A percentile compares a stretch with the other conserved stretches of the same genome.
These are phyloP conservation scores for Alaudala cheleensis DNA, from an alignment of 2,113 vertebrate species.

Conservation along the genomic window DNA sequence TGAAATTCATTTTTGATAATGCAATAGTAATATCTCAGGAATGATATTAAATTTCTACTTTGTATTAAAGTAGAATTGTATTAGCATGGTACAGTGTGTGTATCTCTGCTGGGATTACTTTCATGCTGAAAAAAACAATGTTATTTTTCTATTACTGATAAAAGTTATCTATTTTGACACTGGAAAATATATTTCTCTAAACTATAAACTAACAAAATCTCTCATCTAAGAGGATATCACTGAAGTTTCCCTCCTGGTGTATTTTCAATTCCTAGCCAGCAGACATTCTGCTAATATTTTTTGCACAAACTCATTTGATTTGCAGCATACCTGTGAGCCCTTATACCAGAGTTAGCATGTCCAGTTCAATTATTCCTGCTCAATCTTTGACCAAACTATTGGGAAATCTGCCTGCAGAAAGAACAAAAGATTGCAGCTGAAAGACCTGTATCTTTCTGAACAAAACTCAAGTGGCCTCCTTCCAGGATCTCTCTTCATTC, in stretches of 20 bases:
- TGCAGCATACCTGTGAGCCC: not conserved
- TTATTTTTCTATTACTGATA: constrained; percentile 56
- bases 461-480: not conserved
- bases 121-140: constrained; percentile 41
- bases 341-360: not conserved
- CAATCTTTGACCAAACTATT: not conserved
- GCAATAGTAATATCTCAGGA: constrained; percentile 27
- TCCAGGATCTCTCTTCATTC: not conserved
- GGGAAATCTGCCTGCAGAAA: not conserved
- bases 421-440: not conserved
- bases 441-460: not conserved
- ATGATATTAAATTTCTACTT: constrained; percentile 55
- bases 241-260: not conserved
- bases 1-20: constrained; percentile 55
- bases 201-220: constrained; percentile 28
- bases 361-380: constrained; percentile 7
- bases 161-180: constrained; percentile 54
- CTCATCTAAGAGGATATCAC: constrained; percentile 12
- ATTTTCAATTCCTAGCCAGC: not conserved
- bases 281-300: not conserved
- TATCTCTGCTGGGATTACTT: constrained; percentile 42
- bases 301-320: constrained; percentile 2
- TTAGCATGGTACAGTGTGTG: constrained; percentile 21
- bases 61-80: constrained; percentile 55
- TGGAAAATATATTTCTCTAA: constrained; percentile 47